phyloP scores from a whole-genome alignment of 2,888 invertebrate species.

The Icerya purchasi region DNA sequence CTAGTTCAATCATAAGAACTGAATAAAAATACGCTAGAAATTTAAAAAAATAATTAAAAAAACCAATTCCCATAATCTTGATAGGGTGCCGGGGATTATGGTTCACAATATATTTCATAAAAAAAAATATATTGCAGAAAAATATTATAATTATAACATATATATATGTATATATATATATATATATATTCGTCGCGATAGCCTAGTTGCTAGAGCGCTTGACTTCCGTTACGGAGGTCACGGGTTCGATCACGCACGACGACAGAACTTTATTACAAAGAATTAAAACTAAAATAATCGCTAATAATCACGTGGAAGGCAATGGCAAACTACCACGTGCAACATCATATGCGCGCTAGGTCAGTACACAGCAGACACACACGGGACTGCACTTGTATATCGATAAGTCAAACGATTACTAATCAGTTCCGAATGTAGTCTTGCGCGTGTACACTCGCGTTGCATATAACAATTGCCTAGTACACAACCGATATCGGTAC shows the following conservation, averaged over 20 bases:
- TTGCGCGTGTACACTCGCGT: not conserved
- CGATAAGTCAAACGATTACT: not conserved
- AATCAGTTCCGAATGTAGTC: not conserved
- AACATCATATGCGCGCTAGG: not conserved
- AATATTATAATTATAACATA: too few species aligned
- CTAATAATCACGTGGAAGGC: not conserved
- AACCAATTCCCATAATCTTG: too few species aligned
- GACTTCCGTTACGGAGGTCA: not conserved
- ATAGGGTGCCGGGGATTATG: too few species aligned
- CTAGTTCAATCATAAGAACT: too few species aligned
- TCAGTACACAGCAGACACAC: not conserved
- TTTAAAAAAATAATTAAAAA: too few species aligned
- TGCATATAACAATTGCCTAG: not conserved
- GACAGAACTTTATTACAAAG: not conserved
- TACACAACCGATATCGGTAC: not conserved
- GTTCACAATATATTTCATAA: too few species aligned
- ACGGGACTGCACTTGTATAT: not conserved
- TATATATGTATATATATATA: not conserved
- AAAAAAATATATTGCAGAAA: too few species aligned
- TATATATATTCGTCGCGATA: not conserved
- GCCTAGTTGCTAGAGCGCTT: not conserved
- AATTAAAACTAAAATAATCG: not conserved
- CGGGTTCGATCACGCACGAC: not conserved
- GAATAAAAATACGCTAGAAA: too few species aligned
- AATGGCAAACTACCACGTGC: not conserved